Evolutionary conservation across 2,797 vertebrate genomes (phyloP).

Genomic region (Alectoris magna): DNA sequence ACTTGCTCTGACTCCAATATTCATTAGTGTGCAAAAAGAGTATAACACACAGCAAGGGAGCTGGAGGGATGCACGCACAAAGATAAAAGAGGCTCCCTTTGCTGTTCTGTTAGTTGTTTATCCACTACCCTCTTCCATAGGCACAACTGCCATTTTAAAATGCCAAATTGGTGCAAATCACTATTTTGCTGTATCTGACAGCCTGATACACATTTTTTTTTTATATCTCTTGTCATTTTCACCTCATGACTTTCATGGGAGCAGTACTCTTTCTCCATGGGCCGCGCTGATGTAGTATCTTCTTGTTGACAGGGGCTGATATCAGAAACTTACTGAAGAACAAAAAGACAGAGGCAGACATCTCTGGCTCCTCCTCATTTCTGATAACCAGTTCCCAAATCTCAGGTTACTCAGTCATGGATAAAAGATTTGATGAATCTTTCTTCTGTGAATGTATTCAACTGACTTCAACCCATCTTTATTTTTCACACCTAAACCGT

Average conservation of each 20-base stretch:
- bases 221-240: background rate
- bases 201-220: background rate
- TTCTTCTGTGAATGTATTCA: background rate
- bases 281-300: background rate
- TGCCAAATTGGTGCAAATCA: background rate
- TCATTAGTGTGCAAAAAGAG: conserved; percentile 39
- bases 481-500: background rate
- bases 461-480: background rate
- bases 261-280: background rate
- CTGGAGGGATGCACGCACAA: background rate
- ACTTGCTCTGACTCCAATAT: conserved; percentile 27
- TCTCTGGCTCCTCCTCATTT: background rate
- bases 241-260: background rate
- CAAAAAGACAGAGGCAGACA: background rate
- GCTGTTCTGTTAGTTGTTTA: background rate
- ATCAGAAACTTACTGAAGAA: background rate
- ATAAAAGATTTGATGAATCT: background rate
- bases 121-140: background rate
- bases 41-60: conserved; percentile 1
- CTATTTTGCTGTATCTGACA: background rate
- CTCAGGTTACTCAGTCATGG: background rate
- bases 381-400: background rate
- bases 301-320: fast-evolving
- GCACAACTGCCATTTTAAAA: background rate
- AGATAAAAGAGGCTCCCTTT: conserved; percentile 22